phyloP scores from a whole-genome alignment of 2,797 vertebrate genomes.

The Sciurus vulgaris region DNA sequence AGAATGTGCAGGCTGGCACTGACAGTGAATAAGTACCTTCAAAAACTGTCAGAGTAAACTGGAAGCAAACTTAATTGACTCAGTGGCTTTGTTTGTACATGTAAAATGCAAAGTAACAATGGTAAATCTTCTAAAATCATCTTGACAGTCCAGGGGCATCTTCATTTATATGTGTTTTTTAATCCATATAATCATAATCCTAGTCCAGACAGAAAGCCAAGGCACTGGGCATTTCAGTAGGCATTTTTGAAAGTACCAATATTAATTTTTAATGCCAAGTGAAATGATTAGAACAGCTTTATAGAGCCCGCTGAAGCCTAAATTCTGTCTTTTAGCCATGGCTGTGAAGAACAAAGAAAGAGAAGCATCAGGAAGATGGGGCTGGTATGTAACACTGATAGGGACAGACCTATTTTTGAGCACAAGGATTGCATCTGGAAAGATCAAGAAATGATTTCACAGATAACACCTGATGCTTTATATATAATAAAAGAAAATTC shows the following conservation, averaged over 20 bases:
- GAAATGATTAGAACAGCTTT: slow-evolving; percentile 7
- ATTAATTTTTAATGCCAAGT: background rate
- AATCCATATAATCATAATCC: background rate
- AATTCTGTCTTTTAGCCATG: background rate
- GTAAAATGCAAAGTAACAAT: background rate
- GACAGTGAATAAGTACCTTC: background rate
- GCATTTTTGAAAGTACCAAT: background rate
- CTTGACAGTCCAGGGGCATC: background rate
- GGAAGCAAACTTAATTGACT: background rate
- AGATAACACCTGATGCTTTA: background rate
- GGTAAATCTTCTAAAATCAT: slow-evolving; percentile 14
- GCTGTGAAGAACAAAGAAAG: background rate
- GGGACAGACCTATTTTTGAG: background rate
- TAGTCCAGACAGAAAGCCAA: background rate
- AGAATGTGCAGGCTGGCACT: background rate
- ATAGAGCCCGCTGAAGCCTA: background rate
- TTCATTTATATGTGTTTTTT: background rate
- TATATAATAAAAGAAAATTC: background rate
- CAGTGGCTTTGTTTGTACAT: slow-evolving; percentile 14
- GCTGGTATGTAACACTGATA: background rate
- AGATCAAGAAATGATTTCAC: background rate
- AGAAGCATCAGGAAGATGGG: background rate
- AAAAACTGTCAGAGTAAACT: background rate
- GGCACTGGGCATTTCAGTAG: background rate
- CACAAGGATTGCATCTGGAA: background rate